Evolutionary conservation across 2,888 invertebrate genomes (phyloP).

Genomic region (Chloroclystis v-ata): DNA sequence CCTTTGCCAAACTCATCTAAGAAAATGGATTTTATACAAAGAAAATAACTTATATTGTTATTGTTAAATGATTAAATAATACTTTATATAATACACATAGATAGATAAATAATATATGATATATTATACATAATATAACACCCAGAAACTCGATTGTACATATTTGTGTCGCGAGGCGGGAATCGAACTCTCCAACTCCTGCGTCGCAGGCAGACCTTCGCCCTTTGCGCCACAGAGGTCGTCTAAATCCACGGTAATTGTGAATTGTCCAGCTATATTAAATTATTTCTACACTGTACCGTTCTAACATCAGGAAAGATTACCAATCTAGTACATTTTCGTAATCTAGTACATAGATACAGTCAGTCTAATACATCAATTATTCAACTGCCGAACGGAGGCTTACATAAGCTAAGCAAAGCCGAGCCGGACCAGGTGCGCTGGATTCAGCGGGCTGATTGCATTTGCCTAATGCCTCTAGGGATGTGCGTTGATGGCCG

Average conservation of each 20-base stretch:
- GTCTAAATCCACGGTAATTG: no score
- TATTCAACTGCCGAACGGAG: conserved; percentile 9
- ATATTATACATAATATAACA: background rate
- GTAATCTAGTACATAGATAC: no score
- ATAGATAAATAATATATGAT: no score
- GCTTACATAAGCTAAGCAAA: conserved; percentile 14
- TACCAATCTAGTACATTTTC: background rate
- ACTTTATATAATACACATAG: no score
- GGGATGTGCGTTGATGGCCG: conserved; percentile 2
- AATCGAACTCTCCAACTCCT: background rate
- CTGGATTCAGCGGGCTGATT: conserved; percentile 38
- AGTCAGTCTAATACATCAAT: conserved; percentile 3
- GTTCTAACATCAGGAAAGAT: background rate
- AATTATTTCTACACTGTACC: no score
- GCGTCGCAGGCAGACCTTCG: background rate
- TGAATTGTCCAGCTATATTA: no score
- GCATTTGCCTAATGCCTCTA: conserved; percentile 45
- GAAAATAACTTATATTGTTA: no score
- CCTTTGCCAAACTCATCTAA: conserved; percentile 1
- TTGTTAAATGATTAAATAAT: no score
- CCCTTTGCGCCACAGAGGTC: background rate
- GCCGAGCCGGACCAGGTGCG: conserved; percentile 32
- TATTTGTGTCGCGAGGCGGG: background rate
- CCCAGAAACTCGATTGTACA: background rate
- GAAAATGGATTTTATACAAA: background rate